phyloP scores from a whole-genome alignment of 2,797 vertebrate genomes.

The Hypotaenidia philippensis region DNA sequence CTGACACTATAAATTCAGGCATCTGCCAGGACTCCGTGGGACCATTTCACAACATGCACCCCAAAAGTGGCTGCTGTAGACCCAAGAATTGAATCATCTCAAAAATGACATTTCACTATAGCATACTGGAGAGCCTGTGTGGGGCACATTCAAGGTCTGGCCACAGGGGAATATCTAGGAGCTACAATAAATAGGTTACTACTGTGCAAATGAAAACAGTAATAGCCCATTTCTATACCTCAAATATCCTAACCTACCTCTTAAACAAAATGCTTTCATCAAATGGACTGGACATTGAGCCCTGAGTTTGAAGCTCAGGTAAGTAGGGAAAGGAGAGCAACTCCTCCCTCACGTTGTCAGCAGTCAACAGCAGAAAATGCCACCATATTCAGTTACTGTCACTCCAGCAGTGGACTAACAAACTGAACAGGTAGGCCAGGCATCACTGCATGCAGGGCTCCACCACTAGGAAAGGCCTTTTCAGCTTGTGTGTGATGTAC shows the following conservation, averaged over 20 bases:
- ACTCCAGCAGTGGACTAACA: conserved; percentile 56
- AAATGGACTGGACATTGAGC: not conserved
- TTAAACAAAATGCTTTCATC: conserved; percentile 7
- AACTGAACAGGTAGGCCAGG: conserved; percentile 30
- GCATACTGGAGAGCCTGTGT: not conserved
- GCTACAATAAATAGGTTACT: not conserved
- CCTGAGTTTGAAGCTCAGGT: not conserved
- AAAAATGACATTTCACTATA: not conserved
- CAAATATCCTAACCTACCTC: not conserved
- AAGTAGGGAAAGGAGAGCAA: conserved; percentile 3
- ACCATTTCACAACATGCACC: not conserved
- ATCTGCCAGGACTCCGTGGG: not conserved
- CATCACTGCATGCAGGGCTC: not conserved
- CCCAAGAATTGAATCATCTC: not conserved
- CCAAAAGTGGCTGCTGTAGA: not conserved
- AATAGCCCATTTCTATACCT: conserved; percentile 1
- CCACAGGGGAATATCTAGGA: not conserved
- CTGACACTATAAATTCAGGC: not conserved
- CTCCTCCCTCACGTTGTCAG: conserved; percentile 47
- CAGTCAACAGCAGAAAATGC: conserved; percentile 62
- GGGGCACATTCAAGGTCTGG: not conserved
- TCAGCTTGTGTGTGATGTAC: not conserved
- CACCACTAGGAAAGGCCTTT: conserved; percentile 16
- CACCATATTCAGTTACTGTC: conserved; percentile 25
- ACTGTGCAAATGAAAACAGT: conserved; percentile 18